Conservation (phyloP, 2,113 vertebrate species). For the Anolis carolinensis region DNA sequence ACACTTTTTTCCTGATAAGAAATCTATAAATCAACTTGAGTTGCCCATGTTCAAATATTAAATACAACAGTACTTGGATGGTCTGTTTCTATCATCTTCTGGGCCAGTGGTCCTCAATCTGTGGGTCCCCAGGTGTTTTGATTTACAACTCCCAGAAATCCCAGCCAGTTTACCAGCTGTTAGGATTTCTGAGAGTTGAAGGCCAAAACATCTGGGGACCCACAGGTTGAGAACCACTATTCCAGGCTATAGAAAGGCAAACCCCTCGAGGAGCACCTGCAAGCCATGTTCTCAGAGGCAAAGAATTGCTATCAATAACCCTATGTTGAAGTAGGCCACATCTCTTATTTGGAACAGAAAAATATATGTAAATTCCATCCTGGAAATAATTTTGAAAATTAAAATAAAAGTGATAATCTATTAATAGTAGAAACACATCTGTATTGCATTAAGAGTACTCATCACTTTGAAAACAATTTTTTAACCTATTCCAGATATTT, state of each 20-base stretch:
- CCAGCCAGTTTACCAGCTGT: too few species aligned
- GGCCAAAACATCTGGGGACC: too few species aligned
- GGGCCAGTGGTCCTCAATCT: too few species aligned
- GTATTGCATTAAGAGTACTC: background rate
- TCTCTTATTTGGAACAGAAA: background rate
- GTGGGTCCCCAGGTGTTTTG: too few species aligned
- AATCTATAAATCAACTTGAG: background rate
- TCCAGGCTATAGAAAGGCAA: background rate
- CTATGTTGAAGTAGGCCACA: background rate
- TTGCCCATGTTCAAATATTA: background rate
- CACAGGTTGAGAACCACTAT: too few species aligned
- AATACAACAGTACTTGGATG: background rate
- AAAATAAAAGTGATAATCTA: background rate
- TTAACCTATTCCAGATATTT: background rate
- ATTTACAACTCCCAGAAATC: too few species aligned
- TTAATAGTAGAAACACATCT: too few species aligned
- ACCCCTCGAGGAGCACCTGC: background rate
- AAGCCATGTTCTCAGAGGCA: background rate
- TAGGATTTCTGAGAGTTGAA: too few species aligned
- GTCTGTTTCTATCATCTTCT: background rate
- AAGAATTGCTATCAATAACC: background rate
- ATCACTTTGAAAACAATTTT: background rate
- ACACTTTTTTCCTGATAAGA: slow-evolving; percentile 8
- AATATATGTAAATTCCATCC: background rate
- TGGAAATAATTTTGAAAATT: background rate